Conservation (phyloP, 2,113 vertebrate species). For the Nyctibius bracteatus region DNA sequence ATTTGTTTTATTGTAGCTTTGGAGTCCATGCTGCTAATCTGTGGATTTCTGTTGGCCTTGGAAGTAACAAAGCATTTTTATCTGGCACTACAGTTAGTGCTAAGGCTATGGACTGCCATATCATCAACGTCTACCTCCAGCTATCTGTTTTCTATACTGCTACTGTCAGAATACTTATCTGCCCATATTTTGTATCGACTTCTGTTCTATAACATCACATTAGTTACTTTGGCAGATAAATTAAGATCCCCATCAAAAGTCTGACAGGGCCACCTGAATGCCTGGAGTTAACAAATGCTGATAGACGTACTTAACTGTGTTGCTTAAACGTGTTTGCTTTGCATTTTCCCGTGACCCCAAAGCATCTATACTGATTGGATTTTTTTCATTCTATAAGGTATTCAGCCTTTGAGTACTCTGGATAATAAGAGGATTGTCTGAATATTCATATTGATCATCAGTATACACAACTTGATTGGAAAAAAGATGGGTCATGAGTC, state of each 20-base stretch:
- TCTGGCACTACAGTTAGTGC: not conserved
- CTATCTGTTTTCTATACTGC: not conserved
- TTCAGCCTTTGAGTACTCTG: not conserved
- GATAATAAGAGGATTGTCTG: not conserved
- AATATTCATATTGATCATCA: not conserved
- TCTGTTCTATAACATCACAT: not conserved
- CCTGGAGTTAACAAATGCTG: not conserved
- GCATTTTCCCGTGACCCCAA: not conserved
- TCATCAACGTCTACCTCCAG: not conserved
- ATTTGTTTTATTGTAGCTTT: not conserved
- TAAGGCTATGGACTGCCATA: not conserved
- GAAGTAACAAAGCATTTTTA: not conserved
- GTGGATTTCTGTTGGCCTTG: not conserved
- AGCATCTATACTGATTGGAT: not conserved
- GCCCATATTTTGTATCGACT: not conserved
- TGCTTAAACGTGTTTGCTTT: not conserved
- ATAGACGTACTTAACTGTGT: not conserved
- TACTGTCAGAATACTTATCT: not conserved
- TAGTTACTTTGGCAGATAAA: not conserved
- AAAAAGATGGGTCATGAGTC: not conserved
- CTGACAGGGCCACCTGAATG: not conserved
- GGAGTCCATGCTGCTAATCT: not conserved
- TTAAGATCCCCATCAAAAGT: not conserved
- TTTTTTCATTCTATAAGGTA: not conserved
- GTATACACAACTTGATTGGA: not conserved